Evolutionary conservation across 2,113 vertebrate species (phyloP).

Genomic region (Marcusenius ussheri): DNA sequence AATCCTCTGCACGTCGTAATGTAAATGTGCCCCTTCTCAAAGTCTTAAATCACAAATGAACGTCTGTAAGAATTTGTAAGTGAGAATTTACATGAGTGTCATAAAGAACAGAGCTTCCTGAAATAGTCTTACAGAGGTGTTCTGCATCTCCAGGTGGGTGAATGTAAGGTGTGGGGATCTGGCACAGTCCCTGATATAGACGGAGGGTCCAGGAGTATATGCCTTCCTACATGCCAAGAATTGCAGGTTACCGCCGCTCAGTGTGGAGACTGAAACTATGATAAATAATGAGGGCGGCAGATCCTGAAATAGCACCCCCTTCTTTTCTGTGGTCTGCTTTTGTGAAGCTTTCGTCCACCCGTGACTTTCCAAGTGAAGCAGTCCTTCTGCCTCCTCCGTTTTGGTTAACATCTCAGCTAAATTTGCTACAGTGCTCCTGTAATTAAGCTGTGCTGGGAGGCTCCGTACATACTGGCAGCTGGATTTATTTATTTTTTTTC

Average conservation of each 20-base stretch:
- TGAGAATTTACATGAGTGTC: background rate
- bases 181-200: conserved; percentile 26
- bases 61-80: background rate
- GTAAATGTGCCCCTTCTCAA: background rate
- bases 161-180: background rate
- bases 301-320: conserved; percentile 63
- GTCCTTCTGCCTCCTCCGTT: conserved; percentile 69
- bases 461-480: conserved; percentile 64
- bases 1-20: background rate
- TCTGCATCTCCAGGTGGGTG: background rate
- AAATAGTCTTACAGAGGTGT: background rate
- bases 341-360: conserved; percentile 65
- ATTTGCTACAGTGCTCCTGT: conserved; percentile 68
- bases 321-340: conserved; percentile 64
- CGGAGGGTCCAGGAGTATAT: conserved; percentile 31
- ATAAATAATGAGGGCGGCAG: conserved; percentile 67
- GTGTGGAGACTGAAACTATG: conserved; percentile 57
- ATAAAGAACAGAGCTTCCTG: background rate
- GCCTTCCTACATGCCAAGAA: conserved; percentile 51
- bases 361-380: conserved; percentile 62
- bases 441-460: conserved; percentile 65
- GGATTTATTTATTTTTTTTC: conserved; percentile 36
- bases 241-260: conserved; percentile 55
- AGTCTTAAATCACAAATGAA: background rate
- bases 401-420: conserved; percentile 74